Base-by-base conservation (phyloP, 2,888 invertebrate genomes). In the Euspilapteryx auroguttella region DNA sequence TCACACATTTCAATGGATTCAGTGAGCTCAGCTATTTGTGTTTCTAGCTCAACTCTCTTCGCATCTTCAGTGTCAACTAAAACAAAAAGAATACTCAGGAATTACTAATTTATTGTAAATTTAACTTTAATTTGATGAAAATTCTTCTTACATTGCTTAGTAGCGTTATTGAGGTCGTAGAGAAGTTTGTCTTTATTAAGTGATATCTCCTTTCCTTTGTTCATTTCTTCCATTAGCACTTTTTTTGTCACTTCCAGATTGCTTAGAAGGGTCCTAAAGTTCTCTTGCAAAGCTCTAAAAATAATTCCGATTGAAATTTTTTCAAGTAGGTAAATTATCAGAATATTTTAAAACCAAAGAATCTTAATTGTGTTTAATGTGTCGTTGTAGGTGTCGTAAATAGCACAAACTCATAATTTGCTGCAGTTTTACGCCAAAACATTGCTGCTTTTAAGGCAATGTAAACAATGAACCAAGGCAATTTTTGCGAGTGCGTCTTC, bases 231-330 rank as follows among this genome's bases (percentile, higher is more conserved):
- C 30, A 61, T 55, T 2, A 77, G 68, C 23, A 82, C 73, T 40
- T 86, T 87, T 47, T 84, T 86, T 0, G 85, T 69, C 31, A 83
- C 80, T 25, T 85, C 84, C 27, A 85, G 73, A 45, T 84, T 83
- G 28, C 71, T 58, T 3, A 76, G 41, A 31, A 82, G 49, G 1
- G 79, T 71, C 30, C 76, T 73, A 20, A 81, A 79, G 24, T 77
- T 73, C 30, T 83, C 81, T 38, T 79, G 77, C 32, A 82, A 57
- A 27, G 66, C 61, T 30, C 87, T 87, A 34, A 10, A 29, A 31
- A 14, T 14, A 26, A n/a, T n/a, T n/a, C n/a, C n/a, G n/a, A n/a
- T n/a, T n/a, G n/a, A n/a, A n/a, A n/a, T n/a, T n/a, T n/a, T n/a
- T n/a, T n/a, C n/a, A n/a, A n/a, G n/a, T n/a, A n/a, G n/a, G n/a